Base-by-base conservation (phyloP, 2,888 invertebrate species). In the Galerucella pusilla region DNA sequence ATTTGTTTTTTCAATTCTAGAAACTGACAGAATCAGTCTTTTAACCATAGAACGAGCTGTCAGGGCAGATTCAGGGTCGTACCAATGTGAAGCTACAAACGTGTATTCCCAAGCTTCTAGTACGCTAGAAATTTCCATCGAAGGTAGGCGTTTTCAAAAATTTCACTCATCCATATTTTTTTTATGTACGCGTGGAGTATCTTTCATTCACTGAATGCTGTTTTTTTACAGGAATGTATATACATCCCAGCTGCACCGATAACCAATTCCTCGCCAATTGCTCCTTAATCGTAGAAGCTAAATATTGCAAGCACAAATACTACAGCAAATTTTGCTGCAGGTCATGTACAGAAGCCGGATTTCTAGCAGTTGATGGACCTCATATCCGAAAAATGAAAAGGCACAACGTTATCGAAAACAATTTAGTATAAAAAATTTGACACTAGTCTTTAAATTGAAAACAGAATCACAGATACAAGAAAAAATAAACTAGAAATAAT, bases 241-340 rank as follows among this genome's bases (percentile, higher is more conserved):
- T 97, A 68, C 93, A 94, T 82, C 92, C 94, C 12, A 92, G 92
- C 83, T 98, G 98, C 86, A 93, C 92, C 67, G 97, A 98, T 88
- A 96, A 94, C 85, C 92, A 92, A 60, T 94, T 92, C 90, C 95
- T 96, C 86, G 97, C 97, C 70, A 95, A 97, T 86, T 98, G 98
- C 87, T 90, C 91, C 61, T 90, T 97, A 73, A 97, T 98, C 82
- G 96, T 98, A 3, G 90, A 91, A 84, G 96, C 93, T 74, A 91
- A 91, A 74, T 96, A 94, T 87, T 98, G 98, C 87, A 89, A 90
- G n/a, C 96, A 98, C 89, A 90, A 91, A 80, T 98, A 97, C 89
- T 98, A 98, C 88, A 96, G 96, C 79, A 91, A 91, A 77, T 97
- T 97, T 92, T 98, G 98, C 88, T 98, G 98, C 89, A 92, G 93